phyloP scores from a whole-genome alignment of 2,113 vertebrate genomes.

The Amphiprion percula region DNA sequence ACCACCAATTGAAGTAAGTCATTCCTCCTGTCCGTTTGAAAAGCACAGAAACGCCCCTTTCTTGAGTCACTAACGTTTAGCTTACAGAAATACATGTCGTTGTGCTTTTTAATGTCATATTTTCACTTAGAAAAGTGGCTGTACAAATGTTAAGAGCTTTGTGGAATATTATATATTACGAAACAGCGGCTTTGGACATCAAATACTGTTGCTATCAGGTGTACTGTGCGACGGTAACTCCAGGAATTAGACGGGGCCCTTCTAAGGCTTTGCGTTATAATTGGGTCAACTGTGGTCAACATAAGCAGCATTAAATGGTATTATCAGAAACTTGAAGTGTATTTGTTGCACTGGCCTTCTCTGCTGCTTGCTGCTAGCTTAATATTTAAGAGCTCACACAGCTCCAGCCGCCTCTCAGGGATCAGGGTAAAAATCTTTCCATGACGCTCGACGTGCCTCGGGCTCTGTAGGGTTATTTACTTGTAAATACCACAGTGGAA shows the following conservation, averaged over 20 bases:
- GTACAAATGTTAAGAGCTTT: not conserved
- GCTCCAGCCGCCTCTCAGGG: slow-evolving; percentile 11
- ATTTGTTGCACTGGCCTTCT: not conserved
- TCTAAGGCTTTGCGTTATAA: not conserved
- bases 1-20: slow-evolving; percentile 65
- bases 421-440: slow-evolving; percentile 53
- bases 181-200: not conserved
- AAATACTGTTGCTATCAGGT: not conserved
- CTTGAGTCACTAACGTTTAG: not conserved
- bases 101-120: not conserved
- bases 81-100: not conserved
- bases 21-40: slow-evolving; percentile 8
- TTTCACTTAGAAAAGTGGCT: not conserved
- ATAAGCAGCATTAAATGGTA: not conserved
- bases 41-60: slow-evolving; percentile 63
- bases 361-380: not conserved
- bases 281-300: not conserved
- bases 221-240: not conserved
- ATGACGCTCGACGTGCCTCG: slow-evolving; percentile 47
- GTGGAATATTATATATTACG: not conserved
- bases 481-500: slow-evolving; percentile 19
- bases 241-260: slow-evolving; percentile 43
- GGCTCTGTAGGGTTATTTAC: slow-evolving; percentile 27
- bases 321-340: not conserved
- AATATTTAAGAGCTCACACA: slow-evolving; percentile 16